Evolutionary conservation across 2,797 vertebrate species (phyloP).

Genomic region (Aulostomus chinensis): DNA sequence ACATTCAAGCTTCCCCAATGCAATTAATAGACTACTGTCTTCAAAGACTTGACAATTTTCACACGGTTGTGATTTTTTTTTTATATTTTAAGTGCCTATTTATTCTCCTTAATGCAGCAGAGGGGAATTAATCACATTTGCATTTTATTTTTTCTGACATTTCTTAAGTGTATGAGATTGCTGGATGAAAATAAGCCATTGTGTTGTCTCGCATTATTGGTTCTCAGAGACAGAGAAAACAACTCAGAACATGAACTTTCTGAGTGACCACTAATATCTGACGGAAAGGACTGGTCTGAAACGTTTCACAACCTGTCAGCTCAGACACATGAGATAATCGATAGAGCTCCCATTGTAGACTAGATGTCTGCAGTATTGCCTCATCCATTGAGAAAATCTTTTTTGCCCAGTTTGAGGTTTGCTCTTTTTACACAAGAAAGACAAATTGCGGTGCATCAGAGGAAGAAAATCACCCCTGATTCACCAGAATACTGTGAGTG

Average conservation of each 20-base stretch:
- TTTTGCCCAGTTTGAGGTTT: slow-evolving; percentile 61
- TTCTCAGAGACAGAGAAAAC: slow-evolving; percentile 11
- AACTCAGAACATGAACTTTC: slow-evolving; percentile 25
- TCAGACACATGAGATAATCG: slow-evolving; percentile 55
- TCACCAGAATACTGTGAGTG: slow-evolving; percentile 64
- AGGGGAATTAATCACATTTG: slow-evolving; percentile 28
- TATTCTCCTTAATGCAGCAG: slow-evolving; percentile 24
- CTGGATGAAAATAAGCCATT: slow-evolving; percentile 13
- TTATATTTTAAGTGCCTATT: slow-evolving; percentile 28
- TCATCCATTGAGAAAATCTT: slow-evolving; percentile 54
- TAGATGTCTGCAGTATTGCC: slow-evolving; percentile 53
- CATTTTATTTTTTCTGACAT: slow-evolving; percentile 41
- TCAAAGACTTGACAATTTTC: slow-evolving; percentile 29
- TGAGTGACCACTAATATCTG: slow-evolving; percentile 31
- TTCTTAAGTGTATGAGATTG: slow-evolving; percentile 25
- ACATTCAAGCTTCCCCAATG: slow-evolving; percentile 23
- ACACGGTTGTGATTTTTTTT: slow-evolving; percentile 21
- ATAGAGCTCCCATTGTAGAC: slow-evolving; percentile 52
- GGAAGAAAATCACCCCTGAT: slow-evolving; percentile 48
- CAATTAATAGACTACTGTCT: slow-evolving; percentile 27
- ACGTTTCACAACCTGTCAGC: neutral
- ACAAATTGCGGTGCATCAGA: slow-evolving; percentile 63
- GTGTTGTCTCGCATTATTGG: slow-evolving; percentile 15
- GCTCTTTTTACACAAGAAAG: slow-evolving; percentile 63
- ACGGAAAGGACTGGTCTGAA: slow-evolving; percentile 22